A percentile compares a stretch with the other conserved stretches of the same genome.
phyloP scores from a whole-genome alignment of 2,888 invertebrate genomes.

The Nephrotoma flavescens region DNA sequence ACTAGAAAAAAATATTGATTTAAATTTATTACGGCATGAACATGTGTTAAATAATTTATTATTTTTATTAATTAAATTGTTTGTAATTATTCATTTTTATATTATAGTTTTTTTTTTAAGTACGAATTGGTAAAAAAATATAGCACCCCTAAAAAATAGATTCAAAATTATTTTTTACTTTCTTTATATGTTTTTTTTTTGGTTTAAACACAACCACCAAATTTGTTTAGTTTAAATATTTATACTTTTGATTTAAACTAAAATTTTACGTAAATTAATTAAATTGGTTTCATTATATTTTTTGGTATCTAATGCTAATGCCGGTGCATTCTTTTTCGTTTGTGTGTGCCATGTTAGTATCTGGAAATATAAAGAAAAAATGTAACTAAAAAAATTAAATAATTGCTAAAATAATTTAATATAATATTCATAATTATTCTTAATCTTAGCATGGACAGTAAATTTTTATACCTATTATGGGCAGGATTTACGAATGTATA shows the following conservation, averaged over 20 bases:
- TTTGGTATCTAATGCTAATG: conserved; percentile 38
- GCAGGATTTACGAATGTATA: no score
- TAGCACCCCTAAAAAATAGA: background rate
- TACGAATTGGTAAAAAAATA: background rate
- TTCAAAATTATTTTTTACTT: background rate
- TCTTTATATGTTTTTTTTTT: background rate
- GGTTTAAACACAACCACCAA: background rate
- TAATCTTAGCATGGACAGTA: no score
- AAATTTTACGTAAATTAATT: conserved; percentile 37
- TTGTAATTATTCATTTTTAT: background rate
- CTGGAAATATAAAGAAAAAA: conserved; percentile 22
- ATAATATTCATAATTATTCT: no score
- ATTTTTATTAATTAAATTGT: background rate
- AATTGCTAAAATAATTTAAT: background rate
- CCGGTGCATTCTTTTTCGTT: conserved; percentile 49
- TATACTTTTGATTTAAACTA: conserved; percentile 29
- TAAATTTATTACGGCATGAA: background rate
- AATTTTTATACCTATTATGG: no score
- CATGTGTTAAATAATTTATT: background rate
- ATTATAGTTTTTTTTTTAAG: background rate
- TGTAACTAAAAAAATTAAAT: background rate
- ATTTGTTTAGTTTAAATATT: background rate
- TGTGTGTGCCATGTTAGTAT: conserved; percentile 62
- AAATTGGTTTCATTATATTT: conserved; percentile 48
- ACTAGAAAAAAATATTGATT: background rate